These are phyloP conservation scores for Amblyornis subalaris DNA, from an alignment of 2,113 vertebrate species.

Conservation along the genomic window DNA sequence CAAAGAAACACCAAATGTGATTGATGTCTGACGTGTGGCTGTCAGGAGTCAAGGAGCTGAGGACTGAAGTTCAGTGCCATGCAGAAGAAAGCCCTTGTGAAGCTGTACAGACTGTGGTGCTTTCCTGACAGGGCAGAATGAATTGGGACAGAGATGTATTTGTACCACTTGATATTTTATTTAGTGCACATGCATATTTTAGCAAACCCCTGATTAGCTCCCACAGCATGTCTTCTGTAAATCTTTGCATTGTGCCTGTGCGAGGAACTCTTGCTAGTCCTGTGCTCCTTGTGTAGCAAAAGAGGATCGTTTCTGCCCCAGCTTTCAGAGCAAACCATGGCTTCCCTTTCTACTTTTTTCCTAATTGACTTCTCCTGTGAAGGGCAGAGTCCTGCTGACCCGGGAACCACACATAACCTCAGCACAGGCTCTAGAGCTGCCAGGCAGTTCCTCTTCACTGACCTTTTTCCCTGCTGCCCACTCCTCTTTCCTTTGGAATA, in stretches of 20 bases:
- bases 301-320: not conserved
- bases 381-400: not conserved
- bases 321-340: not conserved
- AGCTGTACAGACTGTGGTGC: not conserved
- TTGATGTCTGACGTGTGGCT: not conserved
- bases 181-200: conserved; percentile 37
- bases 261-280: not conserved
- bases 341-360: not conserved
- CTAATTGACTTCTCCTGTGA: not conserved
- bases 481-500: not conserved
- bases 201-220: not conserved
- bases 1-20: not conserved
- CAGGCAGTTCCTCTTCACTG: not conserved
- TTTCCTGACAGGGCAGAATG: not conserved
- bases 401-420: not conserved
- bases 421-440: not conserved
- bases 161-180: conserved; percentile 37
- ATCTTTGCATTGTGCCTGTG: not conserved
- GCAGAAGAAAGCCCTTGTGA: not conserved
- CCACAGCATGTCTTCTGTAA: not conserved
- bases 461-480: not conserved
- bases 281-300: not conserved
- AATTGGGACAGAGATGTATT: not conserved
- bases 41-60: not conserved
- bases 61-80: not conserved